Conservation (phyloP, 2,797 vertebrate species). For the Sylvilagus floridanus region DNA sequence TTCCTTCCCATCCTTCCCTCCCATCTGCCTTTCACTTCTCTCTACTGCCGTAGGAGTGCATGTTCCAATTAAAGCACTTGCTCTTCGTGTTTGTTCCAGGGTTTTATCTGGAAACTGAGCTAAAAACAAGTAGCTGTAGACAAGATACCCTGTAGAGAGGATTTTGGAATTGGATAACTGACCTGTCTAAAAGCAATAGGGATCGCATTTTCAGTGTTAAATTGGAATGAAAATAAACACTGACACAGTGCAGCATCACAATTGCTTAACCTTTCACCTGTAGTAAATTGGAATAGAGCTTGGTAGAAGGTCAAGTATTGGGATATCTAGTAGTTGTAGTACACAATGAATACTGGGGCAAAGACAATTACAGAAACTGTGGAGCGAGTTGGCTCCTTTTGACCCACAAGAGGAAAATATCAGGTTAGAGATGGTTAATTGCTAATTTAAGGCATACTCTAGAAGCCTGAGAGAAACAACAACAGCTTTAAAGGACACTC, state of each 20-base stretch:
- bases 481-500: not conserved
- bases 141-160: not conserved
- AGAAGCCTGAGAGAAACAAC: not conserved
- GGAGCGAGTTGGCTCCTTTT: not conserved
- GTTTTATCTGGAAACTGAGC: not conserved
- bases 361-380: not conserved
- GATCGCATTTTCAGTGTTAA: not conserved
- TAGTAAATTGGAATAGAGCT: not conserved
- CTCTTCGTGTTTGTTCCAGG: not conserved
- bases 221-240: constrained; percentile 20
- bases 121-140: constrained; percentile 34
- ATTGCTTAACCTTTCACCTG: not conserved
- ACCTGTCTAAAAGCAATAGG: constrained; percentile 8
- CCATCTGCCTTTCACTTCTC: not conserved
- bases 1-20: not conserved
- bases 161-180: constrained; percentile 37
- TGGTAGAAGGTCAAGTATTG: not conserved
- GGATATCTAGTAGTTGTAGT: not conserved
- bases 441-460: not conserved
- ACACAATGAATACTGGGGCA: not conserved
- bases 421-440: not conserved
- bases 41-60: not conserved
- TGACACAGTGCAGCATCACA: not conserved
- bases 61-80: not conserved
- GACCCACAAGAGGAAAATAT: not conserved